A percentile compares a stretch with the other conserved stretches of the same genome.
phyloP scores from a whole-genome alignment of 2,797 vertebrate genomes.

The Lepilemur ruficaudatus region DNA sequence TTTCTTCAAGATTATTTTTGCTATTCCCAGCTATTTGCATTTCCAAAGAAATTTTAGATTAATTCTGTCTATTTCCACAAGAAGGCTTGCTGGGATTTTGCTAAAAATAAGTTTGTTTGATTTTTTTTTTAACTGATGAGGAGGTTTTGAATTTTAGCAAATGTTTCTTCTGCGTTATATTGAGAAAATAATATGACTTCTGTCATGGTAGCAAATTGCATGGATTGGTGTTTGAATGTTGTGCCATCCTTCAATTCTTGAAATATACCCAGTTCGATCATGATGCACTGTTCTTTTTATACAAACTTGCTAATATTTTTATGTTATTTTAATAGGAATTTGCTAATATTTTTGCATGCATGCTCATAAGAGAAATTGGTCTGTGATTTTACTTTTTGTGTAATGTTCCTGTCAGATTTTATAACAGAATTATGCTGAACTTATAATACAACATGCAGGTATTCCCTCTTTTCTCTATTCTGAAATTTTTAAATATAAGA shows the following conservation, averaged over 20 bases:
- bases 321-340: neutral
- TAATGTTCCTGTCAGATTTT: neutral
- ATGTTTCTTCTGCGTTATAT: neutral
- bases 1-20: constrained; percentile 38
- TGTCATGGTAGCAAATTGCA: neutral
- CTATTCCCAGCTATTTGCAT: constrained; percentile 5
- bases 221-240: neutral
- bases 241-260: neutral
- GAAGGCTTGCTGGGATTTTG: neutral
- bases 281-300: neutral
- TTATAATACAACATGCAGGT: neutral
- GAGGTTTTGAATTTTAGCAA: constrained; percentile 12
- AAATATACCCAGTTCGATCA: neutral
- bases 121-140: neutral
- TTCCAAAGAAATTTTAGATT: constrained; percentile 23
- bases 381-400: neutral
- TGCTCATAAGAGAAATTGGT: neutral
- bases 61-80: neutral
- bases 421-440: neutral
- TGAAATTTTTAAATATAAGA: neutral
- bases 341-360: constrained; percentile 2
- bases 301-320: neutral
- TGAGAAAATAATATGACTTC: neutral
- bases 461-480: neutral
- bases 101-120: neutral